A percentile compares a stretch with the other conserved stretches of the same genome.
Evolutionary conservation across 2,797 vertebrate genomes (phyloP).

Genomic region (Leptatherina wallacei): DNA sequence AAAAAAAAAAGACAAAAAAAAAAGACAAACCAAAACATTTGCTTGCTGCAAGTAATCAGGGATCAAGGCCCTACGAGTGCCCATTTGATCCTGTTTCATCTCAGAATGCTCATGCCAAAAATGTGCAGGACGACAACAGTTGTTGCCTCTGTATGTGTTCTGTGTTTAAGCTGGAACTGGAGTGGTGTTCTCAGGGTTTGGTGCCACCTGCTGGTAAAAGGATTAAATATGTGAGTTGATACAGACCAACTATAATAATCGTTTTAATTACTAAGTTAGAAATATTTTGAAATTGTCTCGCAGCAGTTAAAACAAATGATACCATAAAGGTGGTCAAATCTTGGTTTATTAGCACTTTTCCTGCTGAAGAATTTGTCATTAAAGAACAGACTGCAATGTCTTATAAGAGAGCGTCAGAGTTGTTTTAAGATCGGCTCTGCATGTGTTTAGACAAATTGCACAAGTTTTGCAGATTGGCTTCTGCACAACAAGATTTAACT

Average conservation of each 20-base stretch:
- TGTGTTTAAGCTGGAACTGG: background rate
- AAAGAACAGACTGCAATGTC: no score
- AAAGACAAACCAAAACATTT: slow-evolving; percentile 6
- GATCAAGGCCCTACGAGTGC: slow-evolving; percentile 7
- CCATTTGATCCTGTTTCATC: slow-evolving; percentile 11
- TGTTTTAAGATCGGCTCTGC: no score
- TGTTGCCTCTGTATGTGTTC: slow-evolving; percentile 46
- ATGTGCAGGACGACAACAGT: slow-evolving; percentile 37
- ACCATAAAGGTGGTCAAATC: no score
- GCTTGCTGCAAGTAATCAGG: slow-evolving; percentile 12
- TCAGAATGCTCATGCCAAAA: slow-evolving; percentile 20
- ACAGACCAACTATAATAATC: background rate
- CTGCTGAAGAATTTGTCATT: no score
- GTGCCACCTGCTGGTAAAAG: slow-evolving; percentile 70
- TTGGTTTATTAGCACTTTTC: background rate
- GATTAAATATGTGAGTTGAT: background rate
- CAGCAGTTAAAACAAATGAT: background rate
- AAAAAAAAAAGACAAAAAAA: background rate
- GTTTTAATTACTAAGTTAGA: background rate
- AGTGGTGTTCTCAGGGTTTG: slow-evolving; percentile 39
- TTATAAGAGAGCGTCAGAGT: no score
- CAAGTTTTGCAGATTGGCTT: background rate
- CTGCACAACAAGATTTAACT: background rate
- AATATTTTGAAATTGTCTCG: background rate
- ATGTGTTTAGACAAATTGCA: background rate